Evolutionary conservation across 2,797 vertebrate species (phyloP).

Genomic region (Sciurus carolinensis): DNA sequence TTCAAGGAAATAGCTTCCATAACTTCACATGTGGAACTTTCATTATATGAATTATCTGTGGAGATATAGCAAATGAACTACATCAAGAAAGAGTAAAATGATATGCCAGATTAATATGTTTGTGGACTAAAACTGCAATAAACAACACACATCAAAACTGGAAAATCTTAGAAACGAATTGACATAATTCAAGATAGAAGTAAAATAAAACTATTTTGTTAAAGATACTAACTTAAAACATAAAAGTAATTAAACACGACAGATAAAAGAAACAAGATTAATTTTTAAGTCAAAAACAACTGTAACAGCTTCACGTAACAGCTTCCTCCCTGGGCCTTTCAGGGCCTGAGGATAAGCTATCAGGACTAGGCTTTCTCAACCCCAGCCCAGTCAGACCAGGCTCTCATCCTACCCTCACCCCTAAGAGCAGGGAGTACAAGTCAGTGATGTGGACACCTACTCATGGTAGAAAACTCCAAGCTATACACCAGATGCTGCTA

Average conservation of each 20-base stretch:
- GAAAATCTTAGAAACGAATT: background rate
- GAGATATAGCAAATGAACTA: background rate
- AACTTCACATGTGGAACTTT: background rate
- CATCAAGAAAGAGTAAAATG: conserved; percentile 4
- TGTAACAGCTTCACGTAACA: background rate
- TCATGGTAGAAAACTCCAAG: background rate
- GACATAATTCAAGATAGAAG: background rate
- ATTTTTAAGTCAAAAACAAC: background rate
- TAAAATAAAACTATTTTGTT: background rate
- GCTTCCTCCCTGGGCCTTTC: background rate
- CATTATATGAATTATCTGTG: background rate
- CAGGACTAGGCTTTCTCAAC: background rate
- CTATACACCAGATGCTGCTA: background rate
- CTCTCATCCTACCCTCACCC: background rate
- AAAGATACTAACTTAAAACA: background rate
- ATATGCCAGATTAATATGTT: background rate
- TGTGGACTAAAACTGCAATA: background rate
- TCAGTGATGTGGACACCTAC: too few relatives aligned
- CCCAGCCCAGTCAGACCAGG: background rate
- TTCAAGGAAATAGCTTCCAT: background rate
- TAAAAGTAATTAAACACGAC: background rate
- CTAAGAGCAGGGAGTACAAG: background rate
- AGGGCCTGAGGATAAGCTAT: background rate
- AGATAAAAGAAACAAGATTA: background rate
- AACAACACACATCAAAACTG: background rate